phyloP scores from a whole-genome alignment of 2,113 vertebrate species.

The Chinchilla lanigera region DNA sequence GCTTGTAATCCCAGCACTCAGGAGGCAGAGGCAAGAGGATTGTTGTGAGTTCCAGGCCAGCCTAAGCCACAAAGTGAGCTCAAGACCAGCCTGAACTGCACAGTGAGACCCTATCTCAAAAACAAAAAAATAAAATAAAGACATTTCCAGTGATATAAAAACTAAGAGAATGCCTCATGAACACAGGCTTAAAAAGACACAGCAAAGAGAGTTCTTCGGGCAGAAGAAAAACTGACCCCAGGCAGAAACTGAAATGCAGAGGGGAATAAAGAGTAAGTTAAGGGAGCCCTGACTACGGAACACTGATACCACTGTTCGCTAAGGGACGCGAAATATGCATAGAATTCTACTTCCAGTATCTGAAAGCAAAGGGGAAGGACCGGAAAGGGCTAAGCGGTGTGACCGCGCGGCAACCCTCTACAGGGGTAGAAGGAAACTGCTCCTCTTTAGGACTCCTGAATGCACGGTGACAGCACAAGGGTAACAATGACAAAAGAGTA shows the following conservation, averaged over 20 bases:
- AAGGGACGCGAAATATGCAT: background rate
- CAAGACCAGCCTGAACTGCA: too few relatives aligned
- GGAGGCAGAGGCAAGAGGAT: too few relatives aligned
- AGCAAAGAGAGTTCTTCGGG: background rate
- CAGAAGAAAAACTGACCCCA: background rate
- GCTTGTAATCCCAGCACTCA: too few relatives aligned
- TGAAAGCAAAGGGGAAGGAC: background rate
- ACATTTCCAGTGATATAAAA: constrained; percentile 13
- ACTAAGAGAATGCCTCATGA: background rate
- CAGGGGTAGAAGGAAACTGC: background rate
- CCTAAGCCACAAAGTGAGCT: too few relatives aligned
- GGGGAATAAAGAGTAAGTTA: background rate
- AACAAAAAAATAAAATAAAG: constrained; percentile 5
- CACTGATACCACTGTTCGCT: background rate
- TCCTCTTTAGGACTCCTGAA: background rate
- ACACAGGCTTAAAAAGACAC: background rate
- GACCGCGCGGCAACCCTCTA: background rate
- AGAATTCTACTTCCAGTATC: background rate
- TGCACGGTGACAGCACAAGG: background rate
- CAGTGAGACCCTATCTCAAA: too few relatives aligned
- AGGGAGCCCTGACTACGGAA: background rate
- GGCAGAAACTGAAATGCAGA: background rate
- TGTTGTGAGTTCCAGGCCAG: too few relatives aligned
- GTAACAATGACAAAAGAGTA: background rate
- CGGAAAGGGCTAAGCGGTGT: background rate